Base-by-base conservation (phyloP, 2,797 vertebrate species). In the Notolepis coatsorum region DNA sequence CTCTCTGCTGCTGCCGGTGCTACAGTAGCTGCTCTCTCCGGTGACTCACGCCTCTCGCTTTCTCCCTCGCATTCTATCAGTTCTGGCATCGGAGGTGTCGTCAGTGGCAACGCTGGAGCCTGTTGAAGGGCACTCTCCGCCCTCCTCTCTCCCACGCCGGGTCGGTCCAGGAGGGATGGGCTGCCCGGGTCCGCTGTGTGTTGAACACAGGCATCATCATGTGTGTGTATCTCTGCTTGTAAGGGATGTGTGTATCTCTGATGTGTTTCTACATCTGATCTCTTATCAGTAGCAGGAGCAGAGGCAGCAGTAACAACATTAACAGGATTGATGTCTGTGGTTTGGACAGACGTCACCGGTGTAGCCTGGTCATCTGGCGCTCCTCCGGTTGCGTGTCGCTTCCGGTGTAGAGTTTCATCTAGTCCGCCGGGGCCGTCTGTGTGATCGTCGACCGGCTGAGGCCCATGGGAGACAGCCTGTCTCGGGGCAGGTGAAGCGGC, bases 61-160 rank as follows among this genome's bases (percentile, higher is more conserved):
- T 88, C 90, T 89, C 77, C 76, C 70, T 87, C 54, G 54, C 85
- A 83, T 90, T 92, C 81, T 79, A 88, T 89, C 86, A 82, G 84
- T 93, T 89, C 92, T 91, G 84, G 88, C 84, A 87, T 84, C 46
- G 91, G 88, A 86, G 91, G 88, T 89, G 91, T 94, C 90, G 89
- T 91, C 87, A 90, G 79, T 88, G 89, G 91, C 88, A 93, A 92
- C 90, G 75, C 70, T 85, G 73, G 89, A 91, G 84, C 81, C 81
- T 88, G 69, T 89, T 87, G 80, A 87, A 89, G 87, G 83, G 87
- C 84, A 65, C 78, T 82, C 63, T 84, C 75, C 74, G 73, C 73
- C 23, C 61, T 76, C 59, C 77, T 69, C 71, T 84, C 80, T 91
- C 84, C 89, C 81, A 85, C 86, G 87, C 84, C 68, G 75, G 64